Base-by-base conservation (phyloP, 1,140 invertebrate genomes). In the Rhagoletis zephyria region DNA sequence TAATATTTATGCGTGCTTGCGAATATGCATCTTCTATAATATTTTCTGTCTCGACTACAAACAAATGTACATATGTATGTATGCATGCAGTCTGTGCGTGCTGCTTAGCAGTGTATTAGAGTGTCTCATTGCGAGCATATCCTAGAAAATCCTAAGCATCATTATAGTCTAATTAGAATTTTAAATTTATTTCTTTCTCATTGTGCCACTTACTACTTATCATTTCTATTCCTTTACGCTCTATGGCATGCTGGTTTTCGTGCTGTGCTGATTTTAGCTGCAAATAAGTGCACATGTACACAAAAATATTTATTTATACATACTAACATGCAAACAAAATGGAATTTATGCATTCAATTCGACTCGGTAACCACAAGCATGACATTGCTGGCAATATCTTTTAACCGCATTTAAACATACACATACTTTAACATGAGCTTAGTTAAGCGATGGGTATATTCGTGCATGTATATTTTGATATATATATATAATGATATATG, bases 71-170 rank as follows among this genome's bases (percentile, higher is more conserved):
- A 30, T 30, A 30, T 30, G 30, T 30, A 30, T 30, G 30, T 30
- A 30, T 30, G 30, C 30, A 1, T 30, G 30, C 1, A 30, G 0
- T 56, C 0, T 10, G 5, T 10, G 10, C 51, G 5, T 56, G 51
- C 40, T 45, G 67, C 16, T 45, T 42, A 45, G 10, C 67, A 45
- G 40, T 16, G 40, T 42, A 74, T n/a, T 74, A 45, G 64, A 10
- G 64, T 12, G 19, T 74, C 12, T 48, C 67, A 74, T 40, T 48
- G 40, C 67, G 67, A 4, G 30, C 16, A 74, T 42, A 74, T 45
- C 67, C 67, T 48, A 74, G 67, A 74, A 74, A 74, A 74, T 74
- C 67, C 67, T 74, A 74, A 74, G 67, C 40, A 74, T 74, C 67
- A 74, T 74, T 48, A 74, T 42, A 74, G 40, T 48, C 67, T 74